These are phyloP conservation scores for Laodelphax striatellus DNA, from an alignment of 1,140 invertebrate species.

Conservation along the genomic window DNA sequence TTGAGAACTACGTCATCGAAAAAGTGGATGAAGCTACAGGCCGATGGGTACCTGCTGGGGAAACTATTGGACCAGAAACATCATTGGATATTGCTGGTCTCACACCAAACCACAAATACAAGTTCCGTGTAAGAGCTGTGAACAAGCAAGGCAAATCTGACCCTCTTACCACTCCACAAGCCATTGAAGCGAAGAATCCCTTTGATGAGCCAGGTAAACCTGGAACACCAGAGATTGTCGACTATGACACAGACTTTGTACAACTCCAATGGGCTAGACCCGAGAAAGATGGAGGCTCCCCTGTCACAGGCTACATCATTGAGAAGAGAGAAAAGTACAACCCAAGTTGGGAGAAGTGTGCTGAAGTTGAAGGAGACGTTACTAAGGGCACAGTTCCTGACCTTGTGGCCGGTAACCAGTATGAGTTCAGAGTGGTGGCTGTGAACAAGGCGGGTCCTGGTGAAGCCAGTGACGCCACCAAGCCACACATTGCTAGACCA, in stretches of 20 bases:
- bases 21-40: constrained; percentile 89
- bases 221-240: constrained; percentile 76
- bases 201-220: constrained; percentile 78
- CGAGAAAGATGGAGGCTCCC: constrained; percentile 72
- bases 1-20: constrained; percentile 87
- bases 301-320: constrained; percentile 86
- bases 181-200: constrained; percentile 96
- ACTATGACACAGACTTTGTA: constrained; percentile 90
- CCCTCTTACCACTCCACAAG: constrained; percentile 73
- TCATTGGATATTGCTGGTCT: constrained; percentile 62
- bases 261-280: constrained; percentile 89
- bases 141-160: constrained; percentile 95
- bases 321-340: constrained; percentile 89
- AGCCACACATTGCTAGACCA: constrained; percentile 77
- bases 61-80: constrained; percentile 71
- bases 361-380: constrained; percentile 70
- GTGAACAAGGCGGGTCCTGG: constrained; percentile 91
- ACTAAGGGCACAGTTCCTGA: constrained; percentile 73
- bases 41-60: constrained; percentile 83
- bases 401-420: constrained; percentile 80
- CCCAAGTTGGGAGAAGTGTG: constrained; percentile 78
- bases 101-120: constrained; percentile 85
- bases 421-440: constrained; percentile 89
- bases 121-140: constrained; percentile 88
- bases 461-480: constrained; percentile 78